phyloP scores from a whole-genome alignment of 1,140 invertebrate species.

The Drosophila novamexicana region DNA sequence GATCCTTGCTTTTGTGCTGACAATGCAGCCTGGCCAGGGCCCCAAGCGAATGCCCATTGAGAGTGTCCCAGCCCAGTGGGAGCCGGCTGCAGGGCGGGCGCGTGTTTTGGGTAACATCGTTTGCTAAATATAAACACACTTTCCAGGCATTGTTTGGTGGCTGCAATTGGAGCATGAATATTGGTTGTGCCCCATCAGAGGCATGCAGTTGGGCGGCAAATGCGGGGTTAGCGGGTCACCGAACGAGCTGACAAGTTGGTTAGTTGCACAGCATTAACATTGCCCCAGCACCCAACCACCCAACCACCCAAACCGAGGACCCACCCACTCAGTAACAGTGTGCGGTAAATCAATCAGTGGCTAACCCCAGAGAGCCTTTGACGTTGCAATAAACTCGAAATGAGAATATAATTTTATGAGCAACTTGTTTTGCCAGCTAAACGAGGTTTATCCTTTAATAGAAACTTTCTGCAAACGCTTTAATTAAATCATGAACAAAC shows the following conservation, averaged over 20 bases:
- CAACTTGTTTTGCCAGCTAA: background rate
- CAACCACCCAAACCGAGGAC: background rate
- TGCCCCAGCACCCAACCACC: background rate
- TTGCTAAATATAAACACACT: constrained; percentile 81
- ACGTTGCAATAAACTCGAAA: constrained; percentile 36
- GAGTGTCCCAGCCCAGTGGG: background rate
- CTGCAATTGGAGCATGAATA: constrained; percentile 81
- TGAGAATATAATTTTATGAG: constrained; percentile 40
- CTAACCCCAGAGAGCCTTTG: constrained; percentile 42
- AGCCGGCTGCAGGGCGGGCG: background rate
- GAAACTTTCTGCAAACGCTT: background rate
- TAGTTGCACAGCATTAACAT: constrained; percentile 36
- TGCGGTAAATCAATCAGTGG: constrained; percentile 55
- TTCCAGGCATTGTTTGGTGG: constrained; percentile 67
- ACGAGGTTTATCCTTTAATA: constrained; percentile 3
- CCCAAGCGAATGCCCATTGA: background rate
- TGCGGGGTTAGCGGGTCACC: background rate
- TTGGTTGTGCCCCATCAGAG: constrained; percentile 41
- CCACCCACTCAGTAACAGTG: constrained; percentile 7
- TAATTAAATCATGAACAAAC: constrained; percentile 12
- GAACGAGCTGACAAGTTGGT: constrained; percentile 42
- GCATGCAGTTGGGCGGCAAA: constrained; percentile 5
- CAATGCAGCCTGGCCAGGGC: constrained; percentile 42
- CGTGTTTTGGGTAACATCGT: constrained; percentile 49
- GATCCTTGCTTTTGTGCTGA: constrained; percentile 73